Percentiles rank a stretch among this genome's conserved stretches.
phyloP scores from a whole-genome alignment of 64 coral and sea anemone genomes.

The Exaiptasia diaphana region DNA sequence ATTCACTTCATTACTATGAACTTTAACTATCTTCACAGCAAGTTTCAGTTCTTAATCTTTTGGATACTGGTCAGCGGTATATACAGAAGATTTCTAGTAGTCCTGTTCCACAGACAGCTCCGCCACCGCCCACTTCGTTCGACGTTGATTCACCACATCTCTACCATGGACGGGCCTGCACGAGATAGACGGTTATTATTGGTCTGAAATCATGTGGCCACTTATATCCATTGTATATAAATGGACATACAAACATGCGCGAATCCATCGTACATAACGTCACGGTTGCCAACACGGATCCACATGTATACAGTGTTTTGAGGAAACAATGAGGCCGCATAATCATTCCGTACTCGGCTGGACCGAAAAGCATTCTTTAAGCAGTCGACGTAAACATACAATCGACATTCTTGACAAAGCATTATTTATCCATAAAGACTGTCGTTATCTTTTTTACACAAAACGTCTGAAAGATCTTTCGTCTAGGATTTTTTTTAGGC shows the following conservation, averaged over 20 bases:
- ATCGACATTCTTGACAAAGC: too few relatives aligned
- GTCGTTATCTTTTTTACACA: too few relatives aligned
- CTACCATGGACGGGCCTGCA: constrained; percentile 29
- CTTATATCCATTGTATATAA: neutral
- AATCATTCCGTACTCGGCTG: too few relatives aligned
- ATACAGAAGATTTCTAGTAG: neutral
- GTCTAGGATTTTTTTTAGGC: too few relatives aligned
- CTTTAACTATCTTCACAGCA: constrained; percentile 34
- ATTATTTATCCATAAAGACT: too few relatives aligned
- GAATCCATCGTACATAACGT: neutral
- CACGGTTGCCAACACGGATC: neutral
- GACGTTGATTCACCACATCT: constrained; percentile 21
- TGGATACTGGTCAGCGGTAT: constrained; percentile 36
- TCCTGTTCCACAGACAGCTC: neutral
- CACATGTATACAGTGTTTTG: neutral
- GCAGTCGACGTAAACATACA: too few relatives aligned
- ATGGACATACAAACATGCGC: neutral
- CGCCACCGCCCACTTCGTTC: constrained; percentile 49
- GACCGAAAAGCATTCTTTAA: too few relatives aligned
- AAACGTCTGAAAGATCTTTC: too few relatives aligned
- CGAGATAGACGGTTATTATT: constrained; percentile 10
- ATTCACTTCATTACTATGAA: too few relatives aligned
- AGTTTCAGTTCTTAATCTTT: constrained; percentile 50
- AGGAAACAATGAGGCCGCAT: neutral
- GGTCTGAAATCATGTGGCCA: neutral